Conservation (phyloP, 2,888 invertebrate species). For the Blastobasis adustella region DNA sequence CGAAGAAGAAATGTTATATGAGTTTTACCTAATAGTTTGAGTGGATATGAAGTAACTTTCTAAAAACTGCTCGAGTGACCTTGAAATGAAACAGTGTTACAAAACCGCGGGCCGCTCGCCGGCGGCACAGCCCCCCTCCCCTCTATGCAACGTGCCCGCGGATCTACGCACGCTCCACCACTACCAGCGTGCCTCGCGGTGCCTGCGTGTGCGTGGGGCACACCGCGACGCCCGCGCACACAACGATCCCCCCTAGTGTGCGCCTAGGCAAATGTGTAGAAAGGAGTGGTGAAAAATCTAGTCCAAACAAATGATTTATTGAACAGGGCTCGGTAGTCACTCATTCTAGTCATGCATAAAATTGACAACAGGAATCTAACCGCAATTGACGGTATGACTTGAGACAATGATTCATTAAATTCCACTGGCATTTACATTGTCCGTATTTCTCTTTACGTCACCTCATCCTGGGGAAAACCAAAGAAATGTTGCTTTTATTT, state of each 20-base stretch:
- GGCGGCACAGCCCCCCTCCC: constrained; percentile 44
- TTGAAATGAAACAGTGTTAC: constrained; percentile 74
- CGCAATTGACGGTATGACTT: constrained; percentile 6
- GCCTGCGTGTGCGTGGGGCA: constrained; percentile 32
- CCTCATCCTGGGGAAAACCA: constrained; percentile 24
- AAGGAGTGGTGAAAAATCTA: constrained; percentile 62
- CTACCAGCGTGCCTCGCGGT: constrained; percentile 31
- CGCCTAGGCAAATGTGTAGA: constrained; percentile 40
- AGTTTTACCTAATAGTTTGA: constrained; percentile 52
- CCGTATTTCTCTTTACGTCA: constrained; percentile 16
- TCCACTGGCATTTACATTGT: constrained; percentile 7
- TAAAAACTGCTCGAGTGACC: constrained; percentile 73
- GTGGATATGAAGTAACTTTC: constrained; percentile 66
- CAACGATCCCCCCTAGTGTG: constrained; percentile 25
- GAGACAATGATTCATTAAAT: constrained; percentile 6
- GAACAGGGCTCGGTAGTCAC: too few relatives aligned
- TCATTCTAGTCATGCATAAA: not conserved
- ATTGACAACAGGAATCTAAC: constrained; percentile 4
- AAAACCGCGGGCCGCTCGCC: constrained; percentile 68
- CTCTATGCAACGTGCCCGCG: constrained; percentile 41
- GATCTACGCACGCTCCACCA: constrained; percentile 53
- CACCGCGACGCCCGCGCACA: constrained; percentile 22
- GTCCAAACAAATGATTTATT: constrained; percentile 17
- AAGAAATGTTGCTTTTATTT: constrained; percentile 21
- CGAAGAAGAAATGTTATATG: constrained; percentile 14